A percentile compares a stretch with the other conserved stretches of the same genome.
These are phyloP conservation scores for Seira ritae DNA, from an alignment of 2,888 invertebrate genomes.

Conservation along the genomic window DNA sequence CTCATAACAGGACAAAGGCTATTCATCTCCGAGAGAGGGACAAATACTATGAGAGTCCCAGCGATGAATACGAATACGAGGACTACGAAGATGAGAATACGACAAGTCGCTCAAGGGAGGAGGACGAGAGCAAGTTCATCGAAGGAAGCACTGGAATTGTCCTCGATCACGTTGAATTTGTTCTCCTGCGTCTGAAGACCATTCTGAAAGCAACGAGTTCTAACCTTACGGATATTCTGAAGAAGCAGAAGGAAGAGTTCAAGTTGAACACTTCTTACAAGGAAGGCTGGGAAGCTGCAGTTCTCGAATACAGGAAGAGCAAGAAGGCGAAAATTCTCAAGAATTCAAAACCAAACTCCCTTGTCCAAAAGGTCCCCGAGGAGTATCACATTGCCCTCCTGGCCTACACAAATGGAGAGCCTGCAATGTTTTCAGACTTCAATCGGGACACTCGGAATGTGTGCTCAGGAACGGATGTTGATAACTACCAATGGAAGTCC, in stretches of 20 bases:
- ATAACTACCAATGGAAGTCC: slow-evolving; percentile 48
- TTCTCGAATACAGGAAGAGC: slow-evolving; percentile 19
- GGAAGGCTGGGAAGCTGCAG: slow-evolving; percentile 29
- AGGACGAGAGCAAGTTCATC: slow-evolving; percentile 45
- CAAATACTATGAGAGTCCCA: slow-evolving; percentile 32
- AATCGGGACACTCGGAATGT: slow-evolving; percentile 53
- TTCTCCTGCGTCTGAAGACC: slow-evolving; percentile 42
- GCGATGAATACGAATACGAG: slow-evolving; percentile 20
- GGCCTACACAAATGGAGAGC: slow-evolving; percentile 29
- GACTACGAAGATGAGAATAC: slow-evolving; percentile 18
- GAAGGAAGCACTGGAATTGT: slow-evolving; percentile 29
- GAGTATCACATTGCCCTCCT: slow-evolving; percentile 61
- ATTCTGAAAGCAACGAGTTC: slow-evolving; percentile 32
- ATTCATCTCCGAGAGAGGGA: slow-evolving; percentile 21
- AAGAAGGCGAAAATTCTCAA: slow-evolving; percentile 33
- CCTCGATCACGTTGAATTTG: slow-evolving; percentile 54
- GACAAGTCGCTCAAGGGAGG: neutral
- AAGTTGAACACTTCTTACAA: slow-evolving; percentile 41
- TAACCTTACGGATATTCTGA: slow-evolving; percentile 47
- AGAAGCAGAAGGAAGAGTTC: slow-evolving; percentile 49
- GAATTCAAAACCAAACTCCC: slow-evolving; percentile 27
- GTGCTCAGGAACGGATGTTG: slow-evolving; percentile 50
- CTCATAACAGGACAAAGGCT: too few species aligned
- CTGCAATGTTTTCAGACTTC: slow-evolving; percentile 41
- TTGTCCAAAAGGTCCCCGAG: slow-evolving; percentile 41